phyloP scores from a whole-genome alignment of 1,140 invertebrate species.

The Condylostylus longicornis region DNA sequence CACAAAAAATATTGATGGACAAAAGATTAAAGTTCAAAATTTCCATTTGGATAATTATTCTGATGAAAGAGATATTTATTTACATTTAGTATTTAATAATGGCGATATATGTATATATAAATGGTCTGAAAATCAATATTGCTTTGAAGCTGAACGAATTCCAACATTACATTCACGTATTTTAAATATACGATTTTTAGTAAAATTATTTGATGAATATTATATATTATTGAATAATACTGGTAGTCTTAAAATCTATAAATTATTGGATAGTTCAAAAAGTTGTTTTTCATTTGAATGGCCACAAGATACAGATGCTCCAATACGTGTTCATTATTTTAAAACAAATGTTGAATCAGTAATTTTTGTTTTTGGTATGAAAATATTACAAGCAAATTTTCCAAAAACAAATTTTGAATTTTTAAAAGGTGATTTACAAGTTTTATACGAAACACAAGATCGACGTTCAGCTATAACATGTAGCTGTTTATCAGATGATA shows the following conservation, averaged over 20 bases:
- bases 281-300: neutral
- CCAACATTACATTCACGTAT: neutral
- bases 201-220: constrained; percentile 9
- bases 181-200: constrained; percentile 3
- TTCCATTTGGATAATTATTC: too few relatives aligned
- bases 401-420: neutral
- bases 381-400: constrained; percentile 5
- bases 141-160: neutral
- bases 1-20: neutral
- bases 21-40: neutral
- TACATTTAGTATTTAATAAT: constrained; percentile 1
- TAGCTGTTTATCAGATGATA: constrained; percentile 14
- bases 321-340: constrained; percentile 4
- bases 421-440: constrained; percentile 1
- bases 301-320: constrained; percentile 7
- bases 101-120: constrained; percentile 3
- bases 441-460: constrained; percentile 6
- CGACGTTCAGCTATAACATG: constrained; percentile 14
- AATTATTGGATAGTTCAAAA: constrained; percentile 5
- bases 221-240: constrained; percentile 11
- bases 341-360: constrained; percentile 3
- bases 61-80: neutral
- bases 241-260: constrained; percentile 4
- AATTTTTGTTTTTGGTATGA: constrained; percentile 15
- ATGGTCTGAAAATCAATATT: constrained; percentile 1